phyloP scores from a whole-genome alignment of 2,113 vertebrate genomes.

The Rattus rattus region DNA sequence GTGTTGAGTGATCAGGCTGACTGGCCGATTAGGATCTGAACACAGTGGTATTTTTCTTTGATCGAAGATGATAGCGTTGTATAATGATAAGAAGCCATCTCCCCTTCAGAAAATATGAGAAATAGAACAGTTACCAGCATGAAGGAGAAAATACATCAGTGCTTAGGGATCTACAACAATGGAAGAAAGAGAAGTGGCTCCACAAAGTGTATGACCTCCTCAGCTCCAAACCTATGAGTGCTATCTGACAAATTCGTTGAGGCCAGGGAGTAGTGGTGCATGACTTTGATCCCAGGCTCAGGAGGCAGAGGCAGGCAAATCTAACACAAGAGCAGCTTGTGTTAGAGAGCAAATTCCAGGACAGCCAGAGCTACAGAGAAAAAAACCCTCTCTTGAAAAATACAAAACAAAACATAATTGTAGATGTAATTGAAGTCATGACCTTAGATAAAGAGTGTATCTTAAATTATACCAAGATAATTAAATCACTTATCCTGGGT shows the following conservation, averaged over 20 bases:
- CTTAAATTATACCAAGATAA: background rate
- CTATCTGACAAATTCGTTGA: background rate
- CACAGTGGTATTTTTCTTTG: background rate
- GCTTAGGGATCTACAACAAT: rapidly evolving
- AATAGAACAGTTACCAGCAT: background rate
- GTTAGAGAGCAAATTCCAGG: background rate
- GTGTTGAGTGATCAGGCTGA: background rate
- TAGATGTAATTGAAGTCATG: background rate
- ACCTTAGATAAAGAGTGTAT: background rate
- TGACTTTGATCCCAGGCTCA: background rate
- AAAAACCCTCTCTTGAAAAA: background rate
- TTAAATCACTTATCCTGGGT: background rate
- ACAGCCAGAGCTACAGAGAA: background rate
- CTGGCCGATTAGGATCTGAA: background rate
- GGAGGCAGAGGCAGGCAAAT: background rate
- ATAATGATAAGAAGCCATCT: background rate
- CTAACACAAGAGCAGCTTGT: background rate
- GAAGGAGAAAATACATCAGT: background rate
- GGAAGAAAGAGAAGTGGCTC: background rate
- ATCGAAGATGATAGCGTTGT: background rate
- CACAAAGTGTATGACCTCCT: too few relatives aligned
- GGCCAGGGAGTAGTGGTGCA: too few relatives aligned
- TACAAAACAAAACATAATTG: background rate
- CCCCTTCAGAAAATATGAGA: background rate
- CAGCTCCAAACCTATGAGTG: background rate